These are phyloP conservation scores for Miniopterus natalensis DNA, from an alignment of 2,113 vertebrate genomes.

Conservation along the genomic window DNA sequence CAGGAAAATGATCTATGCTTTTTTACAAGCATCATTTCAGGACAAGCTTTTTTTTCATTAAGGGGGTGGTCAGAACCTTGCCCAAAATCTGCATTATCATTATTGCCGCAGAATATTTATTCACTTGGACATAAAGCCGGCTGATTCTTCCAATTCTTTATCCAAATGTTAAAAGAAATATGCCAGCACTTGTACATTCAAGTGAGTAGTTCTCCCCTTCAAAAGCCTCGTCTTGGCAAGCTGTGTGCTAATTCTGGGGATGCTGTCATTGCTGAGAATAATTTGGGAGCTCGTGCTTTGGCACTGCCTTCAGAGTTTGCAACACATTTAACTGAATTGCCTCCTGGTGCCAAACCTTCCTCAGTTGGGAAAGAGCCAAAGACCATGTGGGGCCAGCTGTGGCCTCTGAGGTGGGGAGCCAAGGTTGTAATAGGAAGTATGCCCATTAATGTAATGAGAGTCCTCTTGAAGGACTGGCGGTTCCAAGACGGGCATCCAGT, in stretches of 20 bases:
- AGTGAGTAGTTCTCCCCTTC: slow-evolving; percentile 53
- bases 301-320: slow-evolving; percentile 42
- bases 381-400: not conserved
- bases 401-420: not conserved
- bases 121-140: slow-evolving; percentile 9
- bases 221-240: slow-evolving; percentile 36
- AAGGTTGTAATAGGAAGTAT: not conserved
- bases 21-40: slow-evolving; percentile 49
- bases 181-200: slow-evolving; percentile 60
- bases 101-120: slow-evolving; percentile 12
- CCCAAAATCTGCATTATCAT: slow-evolving; percentile 54
- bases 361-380: slow-evolving; percentile 31
- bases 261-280: slow-evolving; percentile 62
- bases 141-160: slow-evolving; percentile 57
- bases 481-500: not conserved
- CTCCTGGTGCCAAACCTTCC: slow-evolving; percentile 29
- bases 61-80: not conserved
- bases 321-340: slow-evolving; percentile 17
- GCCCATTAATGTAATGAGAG: slow-evolving; percentile 31
- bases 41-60: not conserved
- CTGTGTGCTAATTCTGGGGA: slow-evolving; percentile 14
- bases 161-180: slow-evolving; percentile 64
- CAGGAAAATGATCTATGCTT: not conserved
- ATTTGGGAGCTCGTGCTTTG: slow-evolving; percentile 40
- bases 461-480: not conserved